phyloP scores from a whole-genome alignment of 1,140 invertebrate species.

The Lepidurus couesii region DNA sequence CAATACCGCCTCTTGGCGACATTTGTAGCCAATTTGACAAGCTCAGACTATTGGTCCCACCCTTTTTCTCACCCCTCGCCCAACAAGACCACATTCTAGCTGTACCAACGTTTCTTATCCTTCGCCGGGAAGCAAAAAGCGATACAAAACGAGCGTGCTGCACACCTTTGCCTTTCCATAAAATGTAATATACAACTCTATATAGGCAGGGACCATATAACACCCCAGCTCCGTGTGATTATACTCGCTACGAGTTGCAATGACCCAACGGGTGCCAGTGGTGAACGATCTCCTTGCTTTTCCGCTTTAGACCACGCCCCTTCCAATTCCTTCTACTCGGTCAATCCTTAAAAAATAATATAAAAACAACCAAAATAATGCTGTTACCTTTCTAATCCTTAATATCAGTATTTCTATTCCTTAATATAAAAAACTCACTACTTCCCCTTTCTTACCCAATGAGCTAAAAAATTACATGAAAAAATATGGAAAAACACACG shows the following conservation, averaged over 20 bases:
- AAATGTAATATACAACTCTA: not conserved
- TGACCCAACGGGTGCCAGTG: not conserved
- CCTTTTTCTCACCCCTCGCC: not conserved
- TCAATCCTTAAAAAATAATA: not conserved
- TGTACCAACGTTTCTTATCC: not conserved
- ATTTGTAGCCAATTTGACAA: constrained; percentile 12
- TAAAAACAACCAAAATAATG: not conserved
- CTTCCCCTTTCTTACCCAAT: not conserved
- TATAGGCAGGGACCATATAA: not conserved
- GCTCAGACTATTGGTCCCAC: not conserved
- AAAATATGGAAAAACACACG: not conserved
- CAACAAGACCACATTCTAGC: not conserved
- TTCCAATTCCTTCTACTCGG: not conserved
- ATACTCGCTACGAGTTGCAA: constrained; percentile 1
- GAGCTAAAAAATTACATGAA: not conserved
- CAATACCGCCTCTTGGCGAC: not conserved
- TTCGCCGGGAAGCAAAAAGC: not conserved
- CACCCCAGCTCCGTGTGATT: not conserved
- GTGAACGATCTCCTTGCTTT: not conserved
- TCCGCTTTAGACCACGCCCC: not conserved
- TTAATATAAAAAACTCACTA: not conserved
- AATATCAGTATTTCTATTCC: not conserved
- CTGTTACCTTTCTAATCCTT: not conserved
- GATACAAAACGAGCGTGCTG: not conserved
- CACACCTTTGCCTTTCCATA: not conserved